These are phyloP conservation scores for Ahaetulla prasina DNA, from an alignment of 2,113 vertebrate genomes.

Conservation along the genomic window DNA sequence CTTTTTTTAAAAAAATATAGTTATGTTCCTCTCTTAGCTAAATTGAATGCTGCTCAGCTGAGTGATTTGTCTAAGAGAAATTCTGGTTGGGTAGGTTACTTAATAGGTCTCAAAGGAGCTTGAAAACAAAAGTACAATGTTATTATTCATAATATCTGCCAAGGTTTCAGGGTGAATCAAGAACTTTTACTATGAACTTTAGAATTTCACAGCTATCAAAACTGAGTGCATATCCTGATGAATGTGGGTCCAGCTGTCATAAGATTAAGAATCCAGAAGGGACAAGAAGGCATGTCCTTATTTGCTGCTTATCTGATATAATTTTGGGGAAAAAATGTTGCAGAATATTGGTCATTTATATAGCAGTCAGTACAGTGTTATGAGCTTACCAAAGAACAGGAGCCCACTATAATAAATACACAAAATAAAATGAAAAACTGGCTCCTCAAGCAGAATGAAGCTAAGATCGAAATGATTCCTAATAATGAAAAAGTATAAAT, in stretches of 20 bases:
- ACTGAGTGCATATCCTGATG: not conserved
- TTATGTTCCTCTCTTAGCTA: not conserved
- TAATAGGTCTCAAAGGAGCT: not conserved
- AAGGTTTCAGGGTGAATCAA: not conserved
- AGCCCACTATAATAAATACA: not conserved
- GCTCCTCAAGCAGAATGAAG: not conserved
- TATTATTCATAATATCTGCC: not conserved
- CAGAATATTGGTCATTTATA: not conserved
- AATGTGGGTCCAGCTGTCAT: not conserved
- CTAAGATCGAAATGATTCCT: not conserved
- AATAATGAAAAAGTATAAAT: not conserved
- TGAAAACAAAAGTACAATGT: not conserved
- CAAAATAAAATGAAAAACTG: not conserved
- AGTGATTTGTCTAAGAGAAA: not conserved
- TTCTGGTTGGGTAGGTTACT: not conserved
- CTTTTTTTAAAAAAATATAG: not conserved
- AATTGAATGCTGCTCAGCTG: not conserved
- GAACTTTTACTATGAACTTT: not conserved
- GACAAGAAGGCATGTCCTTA: not conserved
- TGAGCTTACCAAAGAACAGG: not conserved
- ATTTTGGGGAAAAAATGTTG: not conserved
- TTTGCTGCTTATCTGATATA: not conserved
- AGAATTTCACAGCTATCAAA: not conserved
- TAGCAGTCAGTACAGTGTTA: not conserved
- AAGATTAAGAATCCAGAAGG: not conserved